Evolutionary conservation across 1,140 invertebrate species (phyloP), one percentile per base, ranked within the genome.

Genomic region (Megalonaias nervosa): DNA sequence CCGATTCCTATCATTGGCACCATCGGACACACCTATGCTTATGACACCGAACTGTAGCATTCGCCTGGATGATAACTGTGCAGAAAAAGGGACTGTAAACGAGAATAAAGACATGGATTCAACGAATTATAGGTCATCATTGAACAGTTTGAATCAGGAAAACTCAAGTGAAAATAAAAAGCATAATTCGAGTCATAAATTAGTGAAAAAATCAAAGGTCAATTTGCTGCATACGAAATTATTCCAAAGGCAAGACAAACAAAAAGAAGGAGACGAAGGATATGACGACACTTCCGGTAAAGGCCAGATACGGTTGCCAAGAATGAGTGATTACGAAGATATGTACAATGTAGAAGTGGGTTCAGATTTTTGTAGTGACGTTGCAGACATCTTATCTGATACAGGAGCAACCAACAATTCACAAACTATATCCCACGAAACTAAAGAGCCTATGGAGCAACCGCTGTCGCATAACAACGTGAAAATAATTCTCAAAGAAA

Each of bases 1-100:
- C 48, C 65, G 83, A 38, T 84, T 84, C 66, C 59, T 84, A 0
- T 79, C 83, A 1, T 58, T 84, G n/a, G 81, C 81, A 19, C 79
- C 80, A 26, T 48, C 9, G 6, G 38, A 48, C 38, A 48, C 38
- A 48, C 38, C 38, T 48, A 48, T 48, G 38, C 38, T 48, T 48
- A 48, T 48, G 38, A 48, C 38, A 6, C 38, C 38, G 38, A 48
- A 48, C 38, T 48, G 38, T 48, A 48, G 38, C 38, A 48, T 48
- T 48, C 38, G 38, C 9, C 38, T 48, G 38, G 17, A 56, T 67
- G 15, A 67, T 67, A 14, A n/a, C 57, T 48, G 38, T 67, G n/a
- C 31, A 38, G 38, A 67, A 67, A 3, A 38, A 67, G 57, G 66
- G 57, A 26, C 31, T 11, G 38, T 38, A 67, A 67, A 38, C 66